Evolutionary conservation across 2,797 vertebrate genomes (phyloP), one percentile per base, ranked within the genome.

Genomic region (Tokudaia muenninki): DNA sequence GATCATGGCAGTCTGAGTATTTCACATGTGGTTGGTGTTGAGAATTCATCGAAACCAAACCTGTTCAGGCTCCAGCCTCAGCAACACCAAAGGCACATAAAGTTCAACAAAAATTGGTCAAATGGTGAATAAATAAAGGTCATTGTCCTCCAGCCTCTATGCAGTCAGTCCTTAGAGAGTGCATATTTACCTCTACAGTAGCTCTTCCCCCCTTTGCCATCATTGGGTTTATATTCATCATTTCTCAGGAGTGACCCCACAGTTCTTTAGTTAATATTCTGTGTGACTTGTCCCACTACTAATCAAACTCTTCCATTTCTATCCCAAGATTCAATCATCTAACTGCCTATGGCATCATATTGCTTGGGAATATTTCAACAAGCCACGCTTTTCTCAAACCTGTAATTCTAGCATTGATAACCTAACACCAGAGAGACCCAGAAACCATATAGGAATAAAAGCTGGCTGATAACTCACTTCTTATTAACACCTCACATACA

Each of bases 351-450:
- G 81, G 55, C 16, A 75, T 31, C 37, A 19, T 14, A 1, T 52
- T 74, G n/a, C 72, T 90, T 90, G 21, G 82, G 91, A 91, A 82
- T 61, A 61, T 89, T 95, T 87, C n/a, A 86, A 34, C 4, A 74
- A 22, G 21, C 3, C 5, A 87, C 17, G 29, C 37, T 52, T 31
- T 67, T 55, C 26, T 7, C 44, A 75, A 93, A 87, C 31, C 47
- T 83, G 31, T 22, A 79, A 65, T 22, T 79, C 55, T 24, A 91
- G 34, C 31, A 70, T 29, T 50, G n/a, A 95, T 21, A 88, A 12
- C 12, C 47, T 75, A 44, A 31, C 11, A 87, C 17, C 90, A 88
- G 86, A 59, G 31, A 47, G 4, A 26, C 1, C 17, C n/a, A 29
- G 61, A 82, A 72, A 88, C 81, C 24, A 55, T 24, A 41, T 0